Base-by-base conservation (phyloP, 2,888 invertebrate species). In the Thyatira batis region DNA sequence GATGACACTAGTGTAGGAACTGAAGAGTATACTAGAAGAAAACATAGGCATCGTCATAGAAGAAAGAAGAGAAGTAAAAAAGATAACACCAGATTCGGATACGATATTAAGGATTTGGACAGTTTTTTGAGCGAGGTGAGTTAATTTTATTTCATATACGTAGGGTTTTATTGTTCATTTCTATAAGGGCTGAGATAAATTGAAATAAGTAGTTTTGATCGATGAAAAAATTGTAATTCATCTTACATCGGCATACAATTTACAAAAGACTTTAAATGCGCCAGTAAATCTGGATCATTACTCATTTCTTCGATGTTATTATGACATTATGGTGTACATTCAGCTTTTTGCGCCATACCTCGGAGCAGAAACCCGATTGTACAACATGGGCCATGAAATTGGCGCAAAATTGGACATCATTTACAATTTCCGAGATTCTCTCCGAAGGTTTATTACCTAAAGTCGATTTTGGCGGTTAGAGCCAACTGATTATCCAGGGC, bases 101-200 rank as follows among this genome's bases (percentile, higher is more conserved):
- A 97, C 71, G 96, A 96, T 66, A 96, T 97, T 49, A 93, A 94
- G 58, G 96, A 97, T 82, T 93, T 97, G 58, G 96, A 96, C 78
- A 94, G 94, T 58, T 96, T 96, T 80, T 91, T 97, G 50, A 94
- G 95, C 5, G 95, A 96, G 93, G 95, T 95, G 77, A 84, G 84
- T 59, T 39, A 1, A 17, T 39, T 17, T 39, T 17, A 17, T 39
- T 33, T 0, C 13, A n/a, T 30, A 30, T 10, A 30, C n/a, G 4
- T n/a, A 27, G 30, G 33, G 13, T 33, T 33, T 30, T 30, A 3
- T 11, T 11, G 11, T n/a, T 13, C 5, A 33, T 1, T 8, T 0
- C n/a, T 5, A 17, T 8, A 17, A 8, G 13, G 13, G 33, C n/a
- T 13, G 33, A 33, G 33, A 33, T 13, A 4, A 33, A 33, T 3